phyloP scores from a whole-genome alignment of 2,888 invertebrate genomes.

The Coleophora flavipennella region DNA sequence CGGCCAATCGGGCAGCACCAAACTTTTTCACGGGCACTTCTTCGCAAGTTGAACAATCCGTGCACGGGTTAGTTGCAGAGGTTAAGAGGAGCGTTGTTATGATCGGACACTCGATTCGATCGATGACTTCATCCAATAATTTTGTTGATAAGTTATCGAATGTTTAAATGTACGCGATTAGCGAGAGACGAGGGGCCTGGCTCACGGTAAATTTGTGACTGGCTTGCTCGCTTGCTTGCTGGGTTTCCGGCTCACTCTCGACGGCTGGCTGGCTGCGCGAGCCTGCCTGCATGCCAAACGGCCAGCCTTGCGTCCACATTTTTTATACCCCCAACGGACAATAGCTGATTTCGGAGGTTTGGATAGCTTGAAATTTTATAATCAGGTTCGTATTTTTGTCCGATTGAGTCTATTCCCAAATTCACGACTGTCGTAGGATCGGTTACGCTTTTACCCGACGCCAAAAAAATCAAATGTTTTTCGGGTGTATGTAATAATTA shows the following conservation, averaged over 20 bases:
- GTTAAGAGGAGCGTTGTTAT: constrained; percentile 12
- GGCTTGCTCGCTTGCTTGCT: constrained; percentile 18
- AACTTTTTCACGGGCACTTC: constrained; percentile 64
- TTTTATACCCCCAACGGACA: constrained; percentile 47
- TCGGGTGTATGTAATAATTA: too few relatives aligned
- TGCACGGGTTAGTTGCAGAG: constrained; percentile 9
- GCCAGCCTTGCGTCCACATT: constrained; percentile 44
- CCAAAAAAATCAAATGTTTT: background rate
- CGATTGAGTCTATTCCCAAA: constrained; percentile 13
- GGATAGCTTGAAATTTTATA: too few relatives aligned
- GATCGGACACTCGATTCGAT: constrained; percentile 42
- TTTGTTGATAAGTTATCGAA: constrained; percentile 64
- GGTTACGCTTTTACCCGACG: constrained; percentile 1
- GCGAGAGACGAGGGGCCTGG: constrained; percentile 36
- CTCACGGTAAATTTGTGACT: constrained; percentile 47
- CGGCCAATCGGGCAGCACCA: constrained; percentile 45
- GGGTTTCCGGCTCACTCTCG: constrained; percentile 11
- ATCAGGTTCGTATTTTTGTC: too few relatives aligned
- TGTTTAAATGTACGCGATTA: constrained; percentile 23
- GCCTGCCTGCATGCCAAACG: constrained; percentile 11
- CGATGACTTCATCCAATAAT: constrained; percentile 67
- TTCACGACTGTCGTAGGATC: constrained; percentile 5
- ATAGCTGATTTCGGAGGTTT: constrained; percentile 60
- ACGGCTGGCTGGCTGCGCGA: constrained; percentile 12
- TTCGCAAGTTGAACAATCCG: constrained; percentile 21